Conservation (phyloP, 2,797 vertebrate genomes). For the Anabas testudineus region DNA sequence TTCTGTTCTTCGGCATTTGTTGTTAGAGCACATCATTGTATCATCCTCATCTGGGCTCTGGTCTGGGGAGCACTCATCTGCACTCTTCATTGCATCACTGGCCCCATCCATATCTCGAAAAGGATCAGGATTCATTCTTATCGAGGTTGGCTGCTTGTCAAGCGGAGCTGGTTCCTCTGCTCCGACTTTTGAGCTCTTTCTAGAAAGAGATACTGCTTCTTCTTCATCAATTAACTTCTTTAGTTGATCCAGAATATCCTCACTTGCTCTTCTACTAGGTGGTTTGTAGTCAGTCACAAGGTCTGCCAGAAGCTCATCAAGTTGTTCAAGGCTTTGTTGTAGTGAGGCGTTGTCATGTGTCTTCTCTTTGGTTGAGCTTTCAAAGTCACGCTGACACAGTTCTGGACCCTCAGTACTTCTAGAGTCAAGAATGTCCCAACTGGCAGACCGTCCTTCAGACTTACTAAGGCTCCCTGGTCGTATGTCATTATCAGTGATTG, state of each 20-base stretch:
- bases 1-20: slow-evolving; percentile 94
- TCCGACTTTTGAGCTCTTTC: slow-evolving; percentile 76
- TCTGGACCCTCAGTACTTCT: slow-evolving; percentile 73
- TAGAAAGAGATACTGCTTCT: slow-evolving; percentile 80
- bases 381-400: slow-evolving; percentile 70
- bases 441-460: slow-evolving; percentile 84
- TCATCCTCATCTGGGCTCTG: slow-evolving; percentile 96
- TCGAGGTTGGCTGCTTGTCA: slow-evolving; percentile 90
- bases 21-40: slow-evolving; percentile 97
- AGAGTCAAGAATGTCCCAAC: slow-evolving; percentile 90
- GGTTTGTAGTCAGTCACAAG: slow-evolving; percentile 96
- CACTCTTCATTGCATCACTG: slow-evolving; percentile 84
- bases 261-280: slow-evolving; percentile 83
- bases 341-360: slow-evolving; percentile 85
- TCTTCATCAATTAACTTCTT: slow-evolving; percentile 90
- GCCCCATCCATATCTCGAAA: slow-evolving; percentile 79
- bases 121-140: slow-evolving; percentile 80
- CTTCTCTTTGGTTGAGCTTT: slow-evolving; percentile 83
- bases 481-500: slow-evolving; percentile 97
- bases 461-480: slow-evolving; percentile 82
- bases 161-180: slow-evolving; percentile 80
- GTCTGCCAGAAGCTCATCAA: slow-evolving; percentile 96
- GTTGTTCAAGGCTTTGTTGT: slow-evolving; percentile 95
- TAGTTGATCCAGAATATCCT: slow-evolving; percentile 91
- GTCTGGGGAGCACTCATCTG: slow-evolving; percentile 91